Conservation (phyloP, 2,888 invertebrate genomes). For the Stomorhina lunata region DNA sequence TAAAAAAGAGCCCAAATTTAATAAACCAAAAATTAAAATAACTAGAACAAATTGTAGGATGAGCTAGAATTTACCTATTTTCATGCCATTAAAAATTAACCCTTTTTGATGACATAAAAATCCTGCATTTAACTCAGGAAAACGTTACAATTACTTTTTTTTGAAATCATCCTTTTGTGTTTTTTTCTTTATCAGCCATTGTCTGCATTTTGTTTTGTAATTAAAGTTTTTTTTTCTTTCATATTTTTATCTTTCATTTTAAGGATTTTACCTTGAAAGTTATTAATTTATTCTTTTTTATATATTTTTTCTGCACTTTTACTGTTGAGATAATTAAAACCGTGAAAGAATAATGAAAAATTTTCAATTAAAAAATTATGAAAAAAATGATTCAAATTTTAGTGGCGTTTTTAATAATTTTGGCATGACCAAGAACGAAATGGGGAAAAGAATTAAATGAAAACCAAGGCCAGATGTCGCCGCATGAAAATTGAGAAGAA, state of each 20-base stretch:
- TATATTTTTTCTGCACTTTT: background rate
- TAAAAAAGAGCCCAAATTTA: background rate
- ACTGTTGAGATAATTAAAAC: conserved; percentile 59
- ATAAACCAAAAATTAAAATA: conserved; percentile 44
- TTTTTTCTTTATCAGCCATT: conserved; percentile 41
- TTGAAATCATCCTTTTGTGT: conserved; percentile 8
- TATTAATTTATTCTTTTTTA: conserved; percentile 45
- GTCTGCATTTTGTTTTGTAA: conserved; percentile 54
- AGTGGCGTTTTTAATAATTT: conserved; percentile 52
- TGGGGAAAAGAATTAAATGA: background rate
- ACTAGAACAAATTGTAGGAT: conserved; percentile 41
- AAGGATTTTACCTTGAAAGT: conserved; percentile 54
- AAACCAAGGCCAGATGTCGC: conserved; percentile 49
- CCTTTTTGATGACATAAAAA: conserved; percentile 46
- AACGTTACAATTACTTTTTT: background rate
- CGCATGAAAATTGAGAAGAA: conserved; percentile 41
- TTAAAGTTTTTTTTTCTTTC: conserved; percentile 37
- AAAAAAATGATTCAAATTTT: conserved; percentile 47
- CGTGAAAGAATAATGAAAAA: conserved; percentile 18
- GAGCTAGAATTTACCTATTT: conserved; percentile 37
- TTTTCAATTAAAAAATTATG: conserved; percentile 61
- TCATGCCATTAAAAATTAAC: conserved; percentile 38
- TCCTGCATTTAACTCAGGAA: conserved; percentile 27
- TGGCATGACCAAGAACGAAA: conserved; percentile 11
- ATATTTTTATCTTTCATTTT: conserved; percentile 34